Conservation (phyloP, 2,888 invertebrate species). For the Meta bourneti region DNA sequence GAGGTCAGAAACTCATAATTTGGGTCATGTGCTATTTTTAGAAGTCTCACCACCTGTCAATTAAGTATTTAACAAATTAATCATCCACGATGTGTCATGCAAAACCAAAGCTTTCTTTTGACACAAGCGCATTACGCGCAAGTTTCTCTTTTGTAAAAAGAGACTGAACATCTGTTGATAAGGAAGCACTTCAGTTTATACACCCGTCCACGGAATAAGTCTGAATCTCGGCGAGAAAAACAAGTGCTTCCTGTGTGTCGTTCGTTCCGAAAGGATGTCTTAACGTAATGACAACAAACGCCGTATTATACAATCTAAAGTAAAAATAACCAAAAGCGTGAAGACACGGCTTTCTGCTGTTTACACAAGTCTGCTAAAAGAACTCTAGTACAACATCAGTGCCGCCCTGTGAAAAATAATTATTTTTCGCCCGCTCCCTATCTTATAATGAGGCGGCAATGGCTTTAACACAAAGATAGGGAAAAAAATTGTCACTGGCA, state of each 20-base stretch:
- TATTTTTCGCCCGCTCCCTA: conserved; percentile 43
- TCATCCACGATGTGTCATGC: not conserved
- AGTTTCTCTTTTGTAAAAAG: not conserved
- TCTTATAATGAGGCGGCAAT: conserved; percentile 57
- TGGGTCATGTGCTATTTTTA: not conserved
- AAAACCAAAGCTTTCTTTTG: not conserved
- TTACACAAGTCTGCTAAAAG: conserved; percentile 56
- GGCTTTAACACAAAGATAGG: not conserved
- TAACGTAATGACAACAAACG: conserved; percentile 32
- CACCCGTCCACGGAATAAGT: not conserved
- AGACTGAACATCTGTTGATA: not conserved
- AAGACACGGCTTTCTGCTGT: conserved; percentile 52
- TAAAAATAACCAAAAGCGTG: conserved; percentile 33
- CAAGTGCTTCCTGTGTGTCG: conserved; percentile 17
- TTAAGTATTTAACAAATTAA: not conserved
- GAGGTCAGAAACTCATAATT: not conserved
- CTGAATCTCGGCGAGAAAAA: conserved; percentile 1
- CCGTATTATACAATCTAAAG: conserved; percentile 12
- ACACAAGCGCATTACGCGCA: not conserved
- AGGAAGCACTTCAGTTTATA: not conserved
- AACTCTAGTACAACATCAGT: conserved; percentile 22
- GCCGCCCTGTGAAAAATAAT: conserved; percentile 62
- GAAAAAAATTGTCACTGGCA: conserved; percentile 32
- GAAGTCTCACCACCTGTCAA: not conserved
- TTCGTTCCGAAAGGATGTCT: conserved; percentile 11